Evolutionary conservation across 2,113 vertebrate genomes (phyloP), one percentile per base, ranked within the genome.

Genomic region (Xyliphius kryptos): DNA sequence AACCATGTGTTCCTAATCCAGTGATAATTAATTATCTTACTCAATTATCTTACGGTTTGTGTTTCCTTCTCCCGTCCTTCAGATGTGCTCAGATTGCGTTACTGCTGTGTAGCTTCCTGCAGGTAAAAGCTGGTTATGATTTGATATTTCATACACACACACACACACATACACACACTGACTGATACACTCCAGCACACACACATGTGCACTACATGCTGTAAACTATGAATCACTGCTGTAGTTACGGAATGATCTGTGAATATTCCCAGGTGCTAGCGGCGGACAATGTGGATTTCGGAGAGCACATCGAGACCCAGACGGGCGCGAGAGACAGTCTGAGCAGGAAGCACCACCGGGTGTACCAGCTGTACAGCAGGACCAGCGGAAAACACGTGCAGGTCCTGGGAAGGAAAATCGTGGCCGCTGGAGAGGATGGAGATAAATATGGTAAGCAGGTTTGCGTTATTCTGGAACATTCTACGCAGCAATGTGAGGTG

Each of bases 361-460:
- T 91, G 61, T 92, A 93, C 68, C 90, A 92, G 78, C 87, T 93
- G 56, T 93, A 93, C 87, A 92, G 90, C 82, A 83, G 90, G 77
- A 92, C 91, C 21, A 91, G 90, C 0, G 91, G 90, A 68, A 92
- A 92, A 60, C 91, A 92, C 76, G 84, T 92, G 70, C 91, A 92
- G 73, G 89, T 92, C 67, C 80, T 91, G 1, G 90, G 90, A 61
- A 87, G 90, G 61, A 84, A 85, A 70, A 91, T 92, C 81, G 88
- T 87, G 10, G 91, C 91, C 76, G 85, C 84, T 17, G 91, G 91
- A 76, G 91, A 92, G 79, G 91, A 92, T 5, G 91, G 90, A 66
- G 90, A 91, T 81, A 91, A 88, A 83, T 91, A 90, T 90, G 90
- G 91, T 92, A 91, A 83, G 70, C n/a, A n/a, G n/a, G n/a, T n/a